Base-by-base conservation (phyloP, 2,797 vertebrate genomes). In the Falco rusticolus region DNA sequence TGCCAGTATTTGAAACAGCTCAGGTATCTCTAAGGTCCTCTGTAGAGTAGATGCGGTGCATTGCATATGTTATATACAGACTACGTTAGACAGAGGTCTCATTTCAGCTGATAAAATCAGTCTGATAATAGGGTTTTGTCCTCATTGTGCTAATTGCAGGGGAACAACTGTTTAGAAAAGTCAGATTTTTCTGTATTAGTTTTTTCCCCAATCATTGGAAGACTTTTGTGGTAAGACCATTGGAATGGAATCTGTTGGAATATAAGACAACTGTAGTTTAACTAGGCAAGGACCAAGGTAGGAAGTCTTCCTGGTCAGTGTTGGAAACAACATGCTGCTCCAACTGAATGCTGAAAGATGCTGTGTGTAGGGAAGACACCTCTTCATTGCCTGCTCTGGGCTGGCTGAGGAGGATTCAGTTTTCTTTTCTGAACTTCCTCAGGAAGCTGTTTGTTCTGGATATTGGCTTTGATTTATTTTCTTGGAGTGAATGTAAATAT, bases 381-480 rank as follows among this genome's bases (percentile, higher is more conserved):
- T 90, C 61, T 75, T 83, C 11, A 4, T 81, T 86, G 50, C 70
- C 33, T 83, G 33, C 41, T 64, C n/a, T 66, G 41, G 14, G 24
- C 50, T 78, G n/a, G 5, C 80, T 65, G 61, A 51, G 61, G 59
- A 81, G 71, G 24, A 59, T 69, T 20, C 18, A 6, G 16, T 77
- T 86, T 93, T 79, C 21, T 68, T 80, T 76, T 72, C 41, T 87
- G 11, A 59, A 12, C 75, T 93, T 94, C 64, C 71, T 74, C 26
- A 77, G 93, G 78, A 96, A 94, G 51, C 47, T 59, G 21, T 64
- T 91, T 78, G 57, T 47, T 93, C 83, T 83, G 56, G 60, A 13
- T 91, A 37, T 85, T 91, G 78, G 31, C 24, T 61, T 34, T 2
- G 59, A 45, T 34, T 34, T 70, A 24, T 57, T 21, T 37, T 31